Percentiles rank a stretch among this genome's conserved stretches.
These are phyloP conservation scores for Diglossa cyanea DNA, from an alignment of 2,797 vertebrate species.

Conservation along the genomic window DNA sequence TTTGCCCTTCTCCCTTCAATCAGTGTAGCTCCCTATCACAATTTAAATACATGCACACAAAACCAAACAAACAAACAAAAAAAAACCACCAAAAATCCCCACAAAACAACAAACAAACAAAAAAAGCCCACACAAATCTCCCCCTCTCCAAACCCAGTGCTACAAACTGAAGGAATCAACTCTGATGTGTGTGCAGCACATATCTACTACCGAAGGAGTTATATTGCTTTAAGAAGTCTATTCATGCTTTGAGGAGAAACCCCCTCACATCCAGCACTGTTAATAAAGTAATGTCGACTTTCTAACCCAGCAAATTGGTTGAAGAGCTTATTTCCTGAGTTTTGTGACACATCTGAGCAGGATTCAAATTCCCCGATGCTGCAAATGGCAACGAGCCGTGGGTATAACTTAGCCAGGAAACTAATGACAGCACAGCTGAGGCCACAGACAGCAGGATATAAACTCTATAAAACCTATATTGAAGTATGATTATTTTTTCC, in stretches of 20 bases:
- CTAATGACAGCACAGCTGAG: neutral
- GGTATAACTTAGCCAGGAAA: neutral
- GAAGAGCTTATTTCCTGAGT: neutral
- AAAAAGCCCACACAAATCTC: neutral
- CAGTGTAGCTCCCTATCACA: neutral
- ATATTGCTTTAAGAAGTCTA: neutral
- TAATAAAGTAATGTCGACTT: neutral
- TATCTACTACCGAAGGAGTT: accelerated
- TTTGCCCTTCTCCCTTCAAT: neutral
- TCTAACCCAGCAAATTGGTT: neutral
- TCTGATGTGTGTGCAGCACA: accelerated
- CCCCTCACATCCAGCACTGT: neutral
- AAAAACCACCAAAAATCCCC: neutral
- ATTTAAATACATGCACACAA: neutral
- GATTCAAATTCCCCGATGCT: neutral
- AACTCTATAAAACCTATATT: neutral
- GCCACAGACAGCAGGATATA: neutral
- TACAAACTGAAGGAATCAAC: neutral
- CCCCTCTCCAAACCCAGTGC: neutral
- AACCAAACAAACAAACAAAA: neutral
- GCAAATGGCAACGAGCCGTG: neutral
- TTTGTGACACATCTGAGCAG: neutral
- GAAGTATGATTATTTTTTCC: neutral
- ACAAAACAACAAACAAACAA: neutral
- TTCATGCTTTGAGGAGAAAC: neutral